These are phyloP conservation scores for Bathynomus jamesi DNA, from an alignment of 1,140 invertebrate species.

Conservation along the genomic window DNA sequence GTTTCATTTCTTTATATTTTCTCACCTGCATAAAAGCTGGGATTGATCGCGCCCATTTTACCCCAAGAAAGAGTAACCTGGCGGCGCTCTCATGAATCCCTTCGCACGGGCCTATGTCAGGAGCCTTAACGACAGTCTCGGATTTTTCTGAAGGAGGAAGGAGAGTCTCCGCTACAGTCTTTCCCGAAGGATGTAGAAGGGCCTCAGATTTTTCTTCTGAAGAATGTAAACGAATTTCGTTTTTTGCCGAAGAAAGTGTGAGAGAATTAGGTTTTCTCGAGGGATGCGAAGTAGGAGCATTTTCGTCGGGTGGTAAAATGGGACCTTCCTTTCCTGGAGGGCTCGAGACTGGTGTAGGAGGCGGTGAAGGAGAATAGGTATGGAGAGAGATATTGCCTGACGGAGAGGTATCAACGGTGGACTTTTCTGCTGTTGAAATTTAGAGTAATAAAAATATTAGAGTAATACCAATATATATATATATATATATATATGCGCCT, in stretches of 20 bases:
- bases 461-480: neutral
- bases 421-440: neutral
- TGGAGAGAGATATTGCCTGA: neutral
- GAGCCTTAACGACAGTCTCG: neutral
- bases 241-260: no score
- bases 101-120: neutral
- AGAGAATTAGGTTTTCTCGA: no score
- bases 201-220: neutral
- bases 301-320: no score
- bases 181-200: no score
- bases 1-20: no score
- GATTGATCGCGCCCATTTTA: slow-evolving; percentile 68
- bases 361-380: neutral
- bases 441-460: neutral
- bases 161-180: no score
- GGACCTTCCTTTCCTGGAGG: no score
- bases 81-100: slow-evolving; percentile 57
- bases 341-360: neutral
- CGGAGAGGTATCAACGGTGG: neutral
- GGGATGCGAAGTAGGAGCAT: no score
- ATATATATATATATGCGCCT: slow-evolving; percentile 1
- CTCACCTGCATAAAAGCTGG: slow-evolving; percentile 61
- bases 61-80: slow-evolving; percentile 63
- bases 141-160: neutral
- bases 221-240: neutral